Conservation (phyloP, 2,797 vertebrate species). For the Arnoldichthys spilopterus region DNA sequence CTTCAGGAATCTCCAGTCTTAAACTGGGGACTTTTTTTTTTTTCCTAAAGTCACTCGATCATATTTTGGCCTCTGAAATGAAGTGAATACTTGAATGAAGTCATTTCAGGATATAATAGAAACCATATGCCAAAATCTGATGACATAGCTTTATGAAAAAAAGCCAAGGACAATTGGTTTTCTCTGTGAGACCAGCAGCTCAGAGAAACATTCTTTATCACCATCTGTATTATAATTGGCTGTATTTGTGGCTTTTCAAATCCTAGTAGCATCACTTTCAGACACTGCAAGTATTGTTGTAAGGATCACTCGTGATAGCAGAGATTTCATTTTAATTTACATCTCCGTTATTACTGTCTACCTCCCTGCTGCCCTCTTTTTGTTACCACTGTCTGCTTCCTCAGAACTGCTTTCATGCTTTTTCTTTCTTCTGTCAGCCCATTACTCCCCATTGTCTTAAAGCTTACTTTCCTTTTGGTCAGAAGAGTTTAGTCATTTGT, state of each 20-base stretch:
- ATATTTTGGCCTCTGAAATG: not conserved
- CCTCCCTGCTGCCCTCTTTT: too few relatives aligned
- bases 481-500: too few relatives aligned
- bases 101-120: not conserved
- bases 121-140: not conserved
- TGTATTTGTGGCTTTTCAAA: not conserved
- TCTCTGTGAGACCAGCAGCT: not conserved
- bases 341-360: too few relatives aligned
- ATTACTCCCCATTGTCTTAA: too few relatives aligned
- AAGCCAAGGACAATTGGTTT: not conserved
- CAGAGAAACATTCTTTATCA: not conserved
- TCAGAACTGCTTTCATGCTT: too few relatives aligned
- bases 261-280: not conserved
- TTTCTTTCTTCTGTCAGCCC: too few relatives aligned
- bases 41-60: not conserved
- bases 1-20: not conserved
- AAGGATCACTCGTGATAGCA: too few relatives aligned
- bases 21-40: not conserved
- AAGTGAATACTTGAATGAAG: not conserved
- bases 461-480: too few relatives aligned
- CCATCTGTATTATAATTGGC: not conserved
- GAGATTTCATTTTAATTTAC: too few relatives aligned
- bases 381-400: too few relatives aligned
- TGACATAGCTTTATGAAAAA: not conserved
- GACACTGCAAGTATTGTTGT: not conserved